Evolutionary conservation across 2,797 vertebrate genomes (phyloP).

Genomic region (Echeneis naucrates): DNA sequence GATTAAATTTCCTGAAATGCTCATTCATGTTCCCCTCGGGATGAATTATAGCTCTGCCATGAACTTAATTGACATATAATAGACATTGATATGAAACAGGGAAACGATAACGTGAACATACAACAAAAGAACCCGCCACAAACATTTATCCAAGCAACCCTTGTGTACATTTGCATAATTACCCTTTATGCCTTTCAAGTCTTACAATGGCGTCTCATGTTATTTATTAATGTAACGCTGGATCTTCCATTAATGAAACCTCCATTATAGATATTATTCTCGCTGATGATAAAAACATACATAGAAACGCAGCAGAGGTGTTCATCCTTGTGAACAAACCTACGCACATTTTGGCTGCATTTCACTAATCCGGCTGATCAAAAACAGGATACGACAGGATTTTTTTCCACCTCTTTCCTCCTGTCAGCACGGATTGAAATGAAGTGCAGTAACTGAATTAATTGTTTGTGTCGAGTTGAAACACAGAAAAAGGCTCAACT

Average conservation of each 20-base stretch:
- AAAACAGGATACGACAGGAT: constrained; percentile 7
- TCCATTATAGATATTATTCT: background rate
- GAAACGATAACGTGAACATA: background rate
- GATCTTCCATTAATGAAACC: background rate
- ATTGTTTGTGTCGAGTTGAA: too few relatives aligned
- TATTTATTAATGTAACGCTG: background rate
- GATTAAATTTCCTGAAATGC: background rate
- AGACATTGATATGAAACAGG: background rate
- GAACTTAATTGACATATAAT: background rate
- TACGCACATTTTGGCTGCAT: background rate
- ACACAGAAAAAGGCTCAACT: background rate
- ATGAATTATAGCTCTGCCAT: background rate
- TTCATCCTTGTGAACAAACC: background rate
- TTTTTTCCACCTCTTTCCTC: background rate
- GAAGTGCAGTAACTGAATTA: background rate
- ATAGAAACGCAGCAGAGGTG: too few relatives aligned
- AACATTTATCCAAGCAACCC: background rate
- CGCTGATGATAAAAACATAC: background rate
- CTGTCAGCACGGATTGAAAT: background rate
- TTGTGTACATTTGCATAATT: background rate
- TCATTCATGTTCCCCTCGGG: background rate
- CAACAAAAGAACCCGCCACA: background rate
- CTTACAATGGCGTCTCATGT: background rate
- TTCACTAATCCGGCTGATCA: background rate
- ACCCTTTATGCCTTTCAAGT: too few relatives aligned